A percentile compares a stretch with the other conserved stretches of the same genome.
These are phyloP conservation scores for Apogon talboti DNA, from an alignment of 2,797 vertebrate genomes.

Conservation along the genomic window DNA sequence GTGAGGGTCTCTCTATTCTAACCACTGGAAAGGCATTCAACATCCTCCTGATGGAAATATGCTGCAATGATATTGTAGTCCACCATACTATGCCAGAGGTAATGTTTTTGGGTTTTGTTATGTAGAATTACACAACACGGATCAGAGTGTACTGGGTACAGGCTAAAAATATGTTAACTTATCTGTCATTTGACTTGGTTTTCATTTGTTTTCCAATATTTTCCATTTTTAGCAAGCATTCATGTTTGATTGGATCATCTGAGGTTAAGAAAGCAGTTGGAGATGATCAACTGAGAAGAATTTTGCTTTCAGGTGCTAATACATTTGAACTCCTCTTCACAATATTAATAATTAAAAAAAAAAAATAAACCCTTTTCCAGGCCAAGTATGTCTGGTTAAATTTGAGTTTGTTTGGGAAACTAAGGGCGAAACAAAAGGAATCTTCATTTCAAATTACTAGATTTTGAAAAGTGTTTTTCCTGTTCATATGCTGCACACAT, in stretches of 20 bases:
- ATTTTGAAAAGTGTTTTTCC: too few relatives aligned
- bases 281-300: neutral
- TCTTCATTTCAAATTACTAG: too few relatives aligned
- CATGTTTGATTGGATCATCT: neutral
- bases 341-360: too few relatives aligned
- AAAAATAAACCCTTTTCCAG: too few relatives aligned
- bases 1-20: slow-evolving; percentile 54
- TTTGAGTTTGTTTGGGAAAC: too few relatives aligned
- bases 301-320: slow-evolving; percentile 9
- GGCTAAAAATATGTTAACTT: neutral
- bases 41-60: slow-evolving; percentile 48
- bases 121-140: slow-evolving; percentile 1
- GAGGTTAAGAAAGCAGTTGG: neutral
- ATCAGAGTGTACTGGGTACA: slow-evolving; percentile 12
- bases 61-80: slow-evolving; percentile 28
- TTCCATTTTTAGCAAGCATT: slow-evolving; percentile 1
- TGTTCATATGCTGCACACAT: too few relatives aligned
- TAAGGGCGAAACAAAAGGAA: too few relatives aligned
- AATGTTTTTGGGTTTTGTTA: slow-evolving; percentile 4
- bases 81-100: neutral
- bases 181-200: slow-evolving; percentile 1
- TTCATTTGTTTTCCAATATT: neutral
- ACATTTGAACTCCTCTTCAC: neutral
- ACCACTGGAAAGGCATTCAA: slow-evolving; percentile 42
- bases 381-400: too few relatives aligned